Percentiles rank a stretch among this genome's conserved stretches.
phyloP scores from a whole-genome alignment of 2,888 invertebrate species.

The Hydrotaea cyrtoneurina region DNA sequence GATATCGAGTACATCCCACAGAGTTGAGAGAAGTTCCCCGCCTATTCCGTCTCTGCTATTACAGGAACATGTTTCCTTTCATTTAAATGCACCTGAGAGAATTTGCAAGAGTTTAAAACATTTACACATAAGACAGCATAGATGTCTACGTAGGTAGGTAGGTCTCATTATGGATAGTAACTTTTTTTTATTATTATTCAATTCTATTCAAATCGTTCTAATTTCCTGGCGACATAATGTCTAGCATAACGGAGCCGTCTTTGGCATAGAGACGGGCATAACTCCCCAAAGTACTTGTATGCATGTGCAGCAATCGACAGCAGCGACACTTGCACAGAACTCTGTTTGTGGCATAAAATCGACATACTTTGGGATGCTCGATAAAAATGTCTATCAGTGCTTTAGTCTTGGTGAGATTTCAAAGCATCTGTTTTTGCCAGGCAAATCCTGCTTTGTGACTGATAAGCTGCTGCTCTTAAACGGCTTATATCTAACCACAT shows the following conservation, averaged over 20 bases:
- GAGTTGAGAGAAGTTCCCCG: too few relatives aligned
- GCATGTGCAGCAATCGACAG: not conserved
- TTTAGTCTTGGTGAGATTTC: not conserved
- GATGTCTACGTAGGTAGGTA: too few relatives aligned
- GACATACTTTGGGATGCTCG: too few relatives aligned
- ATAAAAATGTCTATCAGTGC: not conserved
- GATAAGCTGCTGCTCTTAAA: not conserved
- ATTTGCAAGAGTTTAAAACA: too few relatives aligned
- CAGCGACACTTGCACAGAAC: not conserved
- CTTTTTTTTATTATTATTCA: too few relatives aligned
- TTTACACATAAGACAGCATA: too few relatives aligned
- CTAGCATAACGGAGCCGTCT: not conserved
- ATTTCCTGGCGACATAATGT: not conserved
- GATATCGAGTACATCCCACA: too few relatives aligned
- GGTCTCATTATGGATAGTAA: too few relatives aligned
- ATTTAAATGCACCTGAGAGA: too few relatives aligned
- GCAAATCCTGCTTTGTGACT: not conserved
- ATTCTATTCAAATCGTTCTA: conserved; percentile 9
- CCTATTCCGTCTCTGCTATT: too few relatives aligned
- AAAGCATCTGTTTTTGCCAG: not conserved
- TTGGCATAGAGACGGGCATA: not conserved
- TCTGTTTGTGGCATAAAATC: not conserved
- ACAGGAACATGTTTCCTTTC: too few relatives aligned
- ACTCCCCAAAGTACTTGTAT: conserved; percentile 8
- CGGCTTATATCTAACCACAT: not conserved